Evolutionary conservation across 2,797 vertebrate genomes (phyloP).

Genomic region (Sebastes nivosus): DNA sequence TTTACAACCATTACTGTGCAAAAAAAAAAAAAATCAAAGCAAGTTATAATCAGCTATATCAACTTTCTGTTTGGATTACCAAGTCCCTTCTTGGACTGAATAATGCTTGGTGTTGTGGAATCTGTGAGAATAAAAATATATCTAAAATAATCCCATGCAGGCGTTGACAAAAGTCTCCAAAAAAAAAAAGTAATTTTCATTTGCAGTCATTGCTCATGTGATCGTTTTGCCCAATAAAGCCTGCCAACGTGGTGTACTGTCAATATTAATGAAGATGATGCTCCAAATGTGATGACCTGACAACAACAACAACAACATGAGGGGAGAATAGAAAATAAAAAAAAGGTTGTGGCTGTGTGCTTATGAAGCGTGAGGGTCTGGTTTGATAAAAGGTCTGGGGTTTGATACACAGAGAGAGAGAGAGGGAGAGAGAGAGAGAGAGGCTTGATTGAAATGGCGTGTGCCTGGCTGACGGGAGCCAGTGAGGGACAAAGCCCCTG

Average conservation of each 20-base stretch:
- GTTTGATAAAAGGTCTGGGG: slow-evolving; percentile 86
- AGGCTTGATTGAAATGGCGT: slow-evolving; percentile 98
- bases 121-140: background rate
- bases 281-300: slow-evolving; percentile 56
- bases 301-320: slow-evolving; percentile 38
- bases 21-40: background rate
- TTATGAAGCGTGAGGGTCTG: slow-evolving; percentile 82
- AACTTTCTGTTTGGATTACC: slow-evolving; percentile 30
- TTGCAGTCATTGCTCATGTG: slow-evolving; percentile 38
- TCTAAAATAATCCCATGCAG: background rate
- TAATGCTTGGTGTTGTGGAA: slow-evolving; percentile 8
- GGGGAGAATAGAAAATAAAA: slow-evolving; percentile 6
- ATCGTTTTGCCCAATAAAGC: slow-evolving; percentile 47
- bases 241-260: slow-evolving; percentile 37
- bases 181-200: slow-evolving; percentile 22
- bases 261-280: slow-evolving; percentile 45
- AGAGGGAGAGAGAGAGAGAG: slow-evolving; percentile 31
- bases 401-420: slow-evolving; percentile 84
- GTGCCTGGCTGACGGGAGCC: slow-evolving; percentile 98
- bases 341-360: slow-evolving; percentile 56
- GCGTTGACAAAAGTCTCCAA: slow-evolving; percentile 10
- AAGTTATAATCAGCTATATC: slow-evolving; percentile 6
- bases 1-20: background rate
- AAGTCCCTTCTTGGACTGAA: background rate
- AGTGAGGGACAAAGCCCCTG: slow-evolving; percentile 97